A percentile compares a stretch with the other conserved stretches of the same genome.
These are phyloP conservation scores for Eupithecia inturbata DNA, from an alignment of 2,888 invertebrate genomes.

Conservation along the genomic window DNA sequence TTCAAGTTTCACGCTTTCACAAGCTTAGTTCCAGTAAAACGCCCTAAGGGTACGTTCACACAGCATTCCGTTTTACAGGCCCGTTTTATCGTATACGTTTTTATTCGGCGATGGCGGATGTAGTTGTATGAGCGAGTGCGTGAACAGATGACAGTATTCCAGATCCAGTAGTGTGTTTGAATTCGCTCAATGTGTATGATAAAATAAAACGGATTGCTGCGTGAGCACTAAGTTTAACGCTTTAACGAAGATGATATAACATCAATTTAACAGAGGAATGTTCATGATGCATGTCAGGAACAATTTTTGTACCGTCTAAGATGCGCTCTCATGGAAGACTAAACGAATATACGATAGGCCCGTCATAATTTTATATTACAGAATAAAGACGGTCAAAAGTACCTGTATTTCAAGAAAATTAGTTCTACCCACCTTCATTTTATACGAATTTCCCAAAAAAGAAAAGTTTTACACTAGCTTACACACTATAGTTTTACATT, in stretches of 20 bases:
- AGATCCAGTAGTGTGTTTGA: too few species aligned
- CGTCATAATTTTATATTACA: neutral
- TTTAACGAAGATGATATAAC: too few species aligned
- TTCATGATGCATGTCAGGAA: neutral
- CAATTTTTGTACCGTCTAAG: neutral
- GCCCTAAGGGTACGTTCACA: too few species aligned
- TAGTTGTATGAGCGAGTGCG: too few species aligned
- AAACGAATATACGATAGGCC: neutral
- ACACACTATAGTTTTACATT: neutral
- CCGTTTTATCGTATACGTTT: too few species aligned
- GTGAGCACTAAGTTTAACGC: too few species aligned
- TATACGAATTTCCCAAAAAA: constrained; percentile 11
- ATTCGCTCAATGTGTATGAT: too few species aligned
- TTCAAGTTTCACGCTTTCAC: neutral
- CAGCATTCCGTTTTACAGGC: too few species aligned
- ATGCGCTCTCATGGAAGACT: neutral
- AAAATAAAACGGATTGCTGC: too few species aligned
- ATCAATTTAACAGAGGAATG: neutral
- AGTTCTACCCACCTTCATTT: constrained; percentile 21
- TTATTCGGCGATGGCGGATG: too few species aligned
- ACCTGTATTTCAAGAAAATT: constrained; percentile 12
- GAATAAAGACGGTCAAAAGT: neutral
- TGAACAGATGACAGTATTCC: too few species aligned
- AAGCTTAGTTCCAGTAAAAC: neutral
- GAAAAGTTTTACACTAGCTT: neutral